These are phyloP conservation scores for Sebastiscus tertius DNA, from an alignment of 2,797 vertebrate species.

Conservation along the genomic window DNA sequence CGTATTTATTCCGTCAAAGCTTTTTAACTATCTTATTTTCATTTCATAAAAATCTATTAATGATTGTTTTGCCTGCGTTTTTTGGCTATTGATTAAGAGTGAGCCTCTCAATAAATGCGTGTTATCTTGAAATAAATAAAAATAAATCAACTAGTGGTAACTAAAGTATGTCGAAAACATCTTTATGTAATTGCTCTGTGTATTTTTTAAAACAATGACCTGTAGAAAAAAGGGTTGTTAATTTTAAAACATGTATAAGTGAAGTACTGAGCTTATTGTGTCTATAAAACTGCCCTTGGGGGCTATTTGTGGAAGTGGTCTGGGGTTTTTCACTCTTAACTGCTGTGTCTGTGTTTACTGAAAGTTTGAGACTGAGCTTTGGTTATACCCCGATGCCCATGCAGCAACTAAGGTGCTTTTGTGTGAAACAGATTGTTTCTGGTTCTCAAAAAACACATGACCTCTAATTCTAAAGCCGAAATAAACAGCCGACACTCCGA, in stretches of 20 bases:
- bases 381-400: constrained; percentile 44
- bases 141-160: neutral
- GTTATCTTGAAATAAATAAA: neutral
- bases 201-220: neutral
- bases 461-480: constrained; percentile 45
- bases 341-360: constrained; percentile 73
- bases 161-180: neutral
- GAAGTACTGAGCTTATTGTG: constrained; percentile 35
- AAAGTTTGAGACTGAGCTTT: constrained; percentile 44
- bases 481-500: constrained; percentile 60
- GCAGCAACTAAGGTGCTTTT: constrained; percentile 40
- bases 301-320: constrained; percentile 58
- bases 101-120: neutral
- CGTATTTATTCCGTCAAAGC: neutral
- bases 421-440: constrained; percentile 39
- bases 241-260: constrained; percentile 2
- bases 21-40: neutral
- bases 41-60: neutral
- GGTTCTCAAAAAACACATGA: constrained; percentile 37
- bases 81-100: neutral
- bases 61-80: neutral
- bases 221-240: neutral
- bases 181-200: neutral
- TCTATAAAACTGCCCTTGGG: constrained; percentile 29
- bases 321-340: constrained; percentile 70